Percentiles rank a stretch among this genome's conserved stretches.
Evolutionary conservation across 2,888 invertebrate species (phyloP).

Genomic region (Drosophila helvetica): DNA sequence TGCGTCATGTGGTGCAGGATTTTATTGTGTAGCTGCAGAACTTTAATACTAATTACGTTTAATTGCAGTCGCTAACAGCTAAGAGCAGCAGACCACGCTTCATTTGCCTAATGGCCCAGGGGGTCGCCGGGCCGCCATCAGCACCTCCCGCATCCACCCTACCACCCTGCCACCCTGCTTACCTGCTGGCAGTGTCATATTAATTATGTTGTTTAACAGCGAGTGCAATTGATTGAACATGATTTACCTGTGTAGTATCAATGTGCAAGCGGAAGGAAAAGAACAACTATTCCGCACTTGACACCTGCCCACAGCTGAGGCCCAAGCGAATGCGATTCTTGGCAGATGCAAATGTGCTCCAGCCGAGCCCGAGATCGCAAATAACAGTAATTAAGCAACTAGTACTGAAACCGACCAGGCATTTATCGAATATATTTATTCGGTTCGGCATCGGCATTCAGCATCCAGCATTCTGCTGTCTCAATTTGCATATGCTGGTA

Average conservation of each 20-base stretch:
- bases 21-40: conserved; percentile 57
- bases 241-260: conserved; percentile 57
- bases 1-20: conserved; percentile 36
- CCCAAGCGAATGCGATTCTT: conserved; percentile 2
- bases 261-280: conserved; percentile 35
- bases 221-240: conserved; percentile 73
- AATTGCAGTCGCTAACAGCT: conserved; percentile 48
- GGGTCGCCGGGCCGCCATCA: conserved; percentile 19
- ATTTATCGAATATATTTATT: conserved; percentile 56
- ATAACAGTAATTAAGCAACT: conserved; percentile 55
- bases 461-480: not conserved
- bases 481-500: conserved; percentile 46
- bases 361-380: conserved; percentile 20
- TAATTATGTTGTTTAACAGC: conserved; percentile 77
- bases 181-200: conserved; percentile 29
- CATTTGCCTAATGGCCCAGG: conserved; percentile 71
- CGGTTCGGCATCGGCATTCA: conserved; percentile 6
- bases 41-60: conserved; percentile 67
- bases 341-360: conserved; percentile 27
- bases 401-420: conserved; percentile 39
- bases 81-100: conserved; percentile 31
- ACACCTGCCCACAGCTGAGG: conserved; percentile 39
- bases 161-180: no score
- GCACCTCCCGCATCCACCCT: conserved; percentile 16
- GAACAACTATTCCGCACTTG: conserved; percentile 28